phyloP scores from a whole-genome alignment of 1,140 invertebrate species.

The Whitmania pigra region DNA sequence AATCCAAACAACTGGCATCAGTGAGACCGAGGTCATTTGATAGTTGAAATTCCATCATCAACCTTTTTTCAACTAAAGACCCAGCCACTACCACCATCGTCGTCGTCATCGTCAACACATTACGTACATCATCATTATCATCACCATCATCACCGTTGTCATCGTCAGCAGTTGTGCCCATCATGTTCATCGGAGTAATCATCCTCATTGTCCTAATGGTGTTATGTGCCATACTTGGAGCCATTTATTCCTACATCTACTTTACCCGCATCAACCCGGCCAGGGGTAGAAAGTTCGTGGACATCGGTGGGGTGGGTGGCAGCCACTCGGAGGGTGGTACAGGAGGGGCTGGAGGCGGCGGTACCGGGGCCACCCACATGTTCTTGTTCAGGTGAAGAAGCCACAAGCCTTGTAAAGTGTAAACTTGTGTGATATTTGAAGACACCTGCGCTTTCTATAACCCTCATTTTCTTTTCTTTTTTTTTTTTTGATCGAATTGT shows the following conservation, averaged over 20 bases:
- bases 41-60: too few species aligned
- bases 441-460: too few species aligned
- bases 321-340: not conserved
- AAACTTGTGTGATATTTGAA: too few species aligned
- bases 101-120: not conserved
- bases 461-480: too few species aligned
- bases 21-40: too few species aligned
- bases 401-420: not conserved
- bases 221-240: slow-evolving; percentile 21
- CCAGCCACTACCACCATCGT: not conserved
- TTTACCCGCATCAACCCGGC: slow-evolving; percentile 23
- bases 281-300: slow-evolving; percentile 10
- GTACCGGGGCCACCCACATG: slow-evolving; percentile 11
- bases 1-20: too few species aligned
- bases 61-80: too few species aligned
- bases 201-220: slow-evolving; percentile 20
- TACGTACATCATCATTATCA: not conserved
- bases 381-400: slow-evolving; percentile 6
- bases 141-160: not conserved
- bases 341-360: not conserved
- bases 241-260: slow-evolving; percentile 25
- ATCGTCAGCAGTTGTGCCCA: not conserved
- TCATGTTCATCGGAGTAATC: slow-evolving; percentile 18
- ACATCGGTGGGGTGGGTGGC: slow-evolving; percentile 17
- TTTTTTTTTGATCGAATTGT: too few species aligned